phyloP scores from a whole-genome alignment of 2,797 vertebrate genomes.

The Podarcis siculus region DNA sequence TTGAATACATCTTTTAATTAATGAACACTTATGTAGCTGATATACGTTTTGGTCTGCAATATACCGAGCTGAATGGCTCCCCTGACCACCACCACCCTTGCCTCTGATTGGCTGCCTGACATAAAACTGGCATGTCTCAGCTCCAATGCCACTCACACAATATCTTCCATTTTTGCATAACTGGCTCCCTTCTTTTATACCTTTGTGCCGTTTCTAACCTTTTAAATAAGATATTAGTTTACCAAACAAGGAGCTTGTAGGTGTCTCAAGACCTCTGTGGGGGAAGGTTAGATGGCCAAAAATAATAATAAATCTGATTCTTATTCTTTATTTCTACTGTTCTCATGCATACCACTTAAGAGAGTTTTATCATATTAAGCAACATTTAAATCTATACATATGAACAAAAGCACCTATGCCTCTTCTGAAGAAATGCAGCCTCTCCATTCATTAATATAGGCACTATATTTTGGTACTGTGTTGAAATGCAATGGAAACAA shows the following conservation, averaged over 20 bases:
- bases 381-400: too few relatives aligned
- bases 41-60: too few relatives aligned
- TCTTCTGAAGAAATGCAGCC: conserved; percentile 75
- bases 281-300: conserved; percentile 49
- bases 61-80: too few relatives aligned
- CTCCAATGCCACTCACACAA: neutral
- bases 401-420: conserved; percentile 60
- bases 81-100: too few relatives aligned
- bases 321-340: too few relatives aligned
- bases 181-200: too few relatives aligned
- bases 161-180: neutral
- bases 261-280: conserved; percentile 66
- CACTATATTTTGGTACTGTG: conserved; percentile 71
- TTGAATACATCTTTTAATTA: too few relatives aligned
- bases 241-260: conserved; percentile 32
- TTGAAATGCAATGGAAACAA: conserved; percentile 75
- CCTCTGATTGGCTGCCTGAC: too few relatives aligned
- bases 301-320: too few relatives aligned
- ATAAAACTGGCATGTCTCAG: neutral
- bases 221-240: neutral
- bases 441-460: conserved; percentile 74
- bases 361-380: too few relatives aligned
- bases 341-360: too few relatives aligned
- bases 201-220: neutral
- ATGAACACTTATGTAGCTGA: too few relatives aligned